A percentile compares a stretch with the other conserved stretches of the same genome.
Evolutionary conservation across 1,140 invertebrate genomes (phyloP).

Genomic region (Drosophila trapezifrons): DNA sequence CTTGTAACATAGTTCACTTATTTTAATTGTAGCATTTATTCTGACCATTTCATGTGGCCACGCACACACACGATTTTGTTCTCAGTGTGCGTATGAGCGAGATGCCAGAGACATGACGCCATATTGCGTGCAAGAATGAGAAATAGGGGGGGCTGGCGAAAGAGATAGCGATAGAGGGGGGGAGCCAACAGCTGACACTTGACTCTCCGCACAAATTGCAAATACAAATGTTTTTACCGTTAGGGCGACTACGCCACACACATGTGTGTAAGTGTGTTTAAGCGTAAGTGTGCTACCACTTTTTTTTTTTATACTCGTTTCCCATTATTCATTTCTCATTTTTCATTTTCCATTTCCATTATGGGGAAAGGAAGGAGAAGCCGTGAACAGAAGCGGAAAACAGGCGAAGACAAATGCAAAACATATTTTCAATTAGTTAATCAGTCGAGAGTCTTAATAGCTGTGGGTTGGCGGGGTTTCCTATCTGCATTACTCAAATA

Average conservation of each 20-base stretch:
- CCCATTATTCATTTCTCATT: constrained; percentile 2
- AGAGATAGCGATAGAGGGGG: constrained; percentile 14
- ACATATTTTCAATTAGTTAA: constrained; percentile 58
- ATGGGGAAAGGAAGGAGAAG: constrained; percentile 6
- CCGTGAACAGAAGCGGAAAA: constrained; percentile 25
- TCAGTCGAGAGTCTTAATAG: constrained; percentile 17
- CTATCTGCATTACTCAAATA: constrained; percentile 8
- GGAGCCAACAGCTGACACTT: constrained; percentile 67
- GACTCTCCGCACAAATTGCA: constrained; percentile 60
- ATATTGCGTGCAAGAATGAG: constrained; percentile 55
- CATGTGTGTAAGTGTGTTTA: constrained; percentile 5
- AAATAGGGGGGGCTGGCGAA: not conserved
- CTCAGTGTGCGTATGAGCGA: constrained; percentile 28
- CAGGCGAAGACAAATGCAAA: constrained; percentile 26
- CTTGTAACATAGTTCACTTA: constrained; percentile 40
- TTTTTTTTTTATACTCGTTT: not conserved
- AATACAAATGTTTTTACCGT: constrained; percentile 59
- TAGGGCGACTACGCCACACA: constrained; percentile 25
- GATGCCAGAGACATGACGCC: constrained; percentile 66
- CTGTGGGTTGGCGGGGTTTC: not conserved
- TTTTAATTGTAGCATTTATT: constrained; percentile 67
- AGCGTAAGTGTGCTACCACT: constrained; percentile 22
- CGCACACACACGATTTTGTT: constrained; percentile 1
- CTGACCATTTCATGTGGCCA: constrained; percentile 23
- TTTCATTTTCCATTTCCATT: constrained; percentile 41